Evolutionary conservation across 2,797 vertebrate genomes (phyloP), one percentile per base, ranked within the genome.

Genomic region (Muraenolepis orangiensis): DNA sequence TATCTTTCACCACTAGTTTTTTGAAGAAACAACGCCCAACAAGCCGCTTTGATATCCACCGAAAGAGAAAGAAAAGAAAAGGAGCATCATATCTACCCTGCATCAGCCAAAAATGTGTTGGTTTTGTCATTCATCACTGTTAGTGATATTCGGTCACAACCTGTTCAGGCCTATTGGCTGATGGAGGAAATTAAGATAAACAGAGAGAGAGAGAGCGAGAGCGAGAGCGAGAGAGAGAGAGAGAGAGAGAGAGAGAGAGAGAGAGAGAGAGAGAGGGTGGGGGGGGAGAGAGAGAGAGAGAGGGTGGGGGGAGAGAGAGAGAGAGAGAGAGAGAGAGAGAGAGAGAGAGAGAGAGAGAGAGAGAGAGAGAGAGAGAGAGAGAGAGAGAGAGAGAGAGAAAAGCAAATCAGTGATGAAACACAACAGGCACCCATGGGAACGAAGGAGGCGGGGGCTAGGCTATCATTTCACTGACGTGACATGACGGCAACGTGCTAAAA

Each of bases 401-500:
- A 34, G 32, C 3, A 34, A 34, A 51, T 51, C 46, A 51, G 20
- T 0, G 46, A 20, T 51, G 46, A 51, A n/a, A 20, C 46, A 51
- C 46, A 51, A 3, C 16, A 18, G 46, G 18, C 16, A 42, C 40
- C 40, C 16, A 42, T 13, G 4, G 16, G 4, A 6, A 51, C 16
- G 69, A 36, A n/a, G 20, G 69, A 36, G 32, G 32, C 69, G 23
- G 32, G 20, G 20, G 26, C 70, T 69, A 42, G 75, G 29, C 38
- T 74, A 82, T 80, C 57, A 72, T 87, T 84, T 80, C 66, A 73
- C 74, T 79, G 80, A 75, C 77, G 79, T 76, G 78, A 86, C 76
- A 87, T 89, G 82, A 81, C 81, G 85, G 87, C 84, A 90, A 87
- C 78, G 82, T 88, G 90, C 81, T 90, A 88, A 92, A 89, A 86